These are phyloP conservation scores for Solenopsis invicta DNA, from an alignment of 1,140 invertebrate species.

Conservation along the genomic window DNA sequence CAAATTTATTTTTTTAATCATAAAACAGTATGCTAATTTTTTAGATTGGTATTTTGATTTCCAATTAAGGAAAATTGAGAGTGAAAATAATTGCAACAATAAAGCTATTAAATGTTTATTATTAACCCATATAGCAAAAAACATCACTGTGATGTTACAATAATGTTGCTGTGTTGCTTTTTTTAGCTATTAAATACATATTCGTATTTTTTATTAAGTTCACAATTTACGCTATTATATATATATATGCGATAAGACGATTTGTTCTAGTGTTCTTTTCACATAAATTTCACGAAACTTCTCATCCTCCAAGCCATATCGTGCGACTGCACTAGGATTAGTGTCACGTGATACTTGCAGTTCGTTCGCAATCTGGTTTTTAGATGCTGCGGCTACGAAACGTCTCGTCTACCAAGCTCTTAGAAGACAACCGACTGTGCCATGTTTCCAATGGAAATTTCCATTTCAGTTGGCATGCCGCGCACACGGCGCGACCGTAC, in stretches of 20 bases:
- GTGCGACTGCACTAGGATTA: neutral
- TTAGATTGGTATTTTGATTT: neutral
- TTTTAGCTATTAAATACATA: neutral
- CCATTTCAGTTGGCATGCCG: constrained; percentile 83
- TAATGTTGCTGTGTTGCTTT: too few relatives aligned
- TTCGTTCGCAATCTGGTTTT: constrained; percentile 77
- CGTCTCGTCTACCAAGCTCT: constrained; percentile 35
- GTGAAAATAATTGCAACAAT: neutral
- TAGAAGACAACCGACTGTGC: constrained; percentile 75
- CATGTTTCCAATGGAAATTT: constrained; percentile 81
- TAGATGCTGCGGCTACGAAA: constrained; percentile 75
- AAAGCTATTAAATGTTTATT: neutral
- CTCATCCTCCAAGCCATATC: neutral
- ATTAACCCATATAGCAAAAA: too few relatives aligned
- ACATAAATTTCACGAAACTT: neutral
- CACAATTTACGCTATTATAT: constrained; percentile 2
- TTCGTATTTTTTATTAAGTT: too few relatives aligned
- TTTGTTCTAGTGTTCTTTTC: neutral
- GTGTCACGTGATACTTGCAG: constrained; percentile 15
- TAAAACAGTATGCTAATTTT: neutral
- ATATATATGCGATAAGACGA: neutral
- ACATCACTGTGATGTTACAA: too few relatives aligned
- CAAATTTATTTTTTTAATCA: neutral
- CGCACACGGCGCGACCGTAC: constrained; percentile 77
- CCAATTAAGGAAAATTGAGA: neutral